Percentiles rank a stretch among this genome's conserved stretches.
These are phyloP conservation scores for Protobothrops flavoviridis DNA, from an alignment of 2,113 vertebrate genomes.

Conservation along the genomic window DNA sequence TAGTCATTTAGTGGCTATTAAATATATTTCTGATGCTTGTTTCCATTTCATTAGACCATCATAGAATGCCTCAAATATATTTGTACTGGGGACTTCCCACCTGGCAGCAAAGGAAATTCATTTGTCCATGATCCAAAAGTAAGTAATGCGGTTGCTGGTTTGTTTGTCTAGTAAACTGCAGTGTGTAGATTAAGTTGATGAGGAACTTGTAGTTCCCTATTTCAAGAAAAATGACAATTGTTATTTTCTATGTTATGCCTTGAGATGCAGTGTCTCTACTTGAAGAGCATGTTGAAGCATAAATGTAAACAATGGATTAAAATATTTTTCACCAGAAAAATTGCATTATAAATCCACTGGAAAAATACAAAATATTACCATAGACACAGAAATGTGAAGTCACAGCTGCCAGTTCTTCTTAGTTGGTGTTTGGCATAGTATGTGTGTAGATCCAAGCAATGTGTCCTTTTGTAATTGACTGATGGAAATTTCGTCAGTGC, in stretches of 20 bases:
- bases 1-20: not conserved
- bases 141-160: constrained; percentile 36
- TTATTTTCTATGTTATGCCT: not conserved
- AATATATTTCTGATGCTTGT: not conserved
- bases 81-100: constrained; percentile 92
- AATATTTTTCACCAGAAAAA: not conserved
- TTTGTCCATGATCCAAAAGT: constrained; percentile 99
- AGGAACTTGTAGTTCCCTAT: not conserved
- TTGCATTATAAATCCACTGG: not conserved
- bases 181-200: not conserved
- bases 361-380: not conserved
- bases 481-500: not conserved
- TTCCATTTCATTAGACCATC: constrained; percentile 83
- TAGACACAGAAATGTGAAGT: not conserved
- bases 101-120: constrained; percentile 92
- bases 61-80: constrained; percentile 97
- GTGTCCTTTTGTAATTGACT: not conserved
- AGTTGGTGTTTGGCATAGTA: not conserved
- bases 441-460: not conserved
- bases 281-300: not conserved
- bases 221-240: not conserved
- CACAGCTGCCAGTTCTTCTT: not conserved
- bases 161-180: not conserved
- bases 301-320: not conserved
- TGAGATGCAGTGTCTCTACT: not conserved